Percentiles rank a stretch among this genome's conserved stretches.
These are phyloP conservation scores for Hydra vulgaris DNA, from an alignment of 30 jellyfish, hydroid and myxozoan species.

Conservation along the genomic window DNA sequence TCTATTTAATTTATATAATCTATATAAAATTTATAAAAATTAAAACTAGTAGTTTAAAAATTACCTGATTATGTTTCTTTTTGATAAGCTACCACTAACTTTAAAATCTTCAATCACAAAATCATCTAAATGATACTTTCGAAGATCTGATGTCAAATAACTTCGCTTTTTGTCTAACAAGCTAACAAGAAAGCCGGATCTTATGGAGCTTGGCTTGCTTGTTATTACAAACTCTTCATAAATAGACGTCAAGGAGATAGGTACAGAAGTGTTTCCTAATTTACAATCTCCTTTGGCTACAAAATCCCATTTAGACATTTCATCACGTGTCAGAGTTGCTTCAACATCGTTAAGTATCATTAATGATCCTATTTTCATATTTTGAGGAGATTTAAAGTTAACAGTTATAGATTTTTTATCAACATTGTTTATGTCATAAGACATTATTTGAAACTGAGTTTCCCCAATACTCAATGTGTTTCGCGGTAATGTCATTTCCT, in stretches of 20 bases:
- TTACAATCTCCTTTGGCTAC: conserved; percentile 32
- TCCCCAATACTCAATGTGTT: conserved; percentile 14
- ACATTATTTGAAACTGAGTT: conserved; percentile 13
- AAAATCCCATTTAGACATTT: conserved; percentile 25
- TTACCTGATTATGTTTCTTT: conserved; percentile 25
- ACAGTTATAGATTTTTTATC: conserved; percentile 28
- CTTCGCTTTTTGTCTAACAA: conserved; percentile 16
- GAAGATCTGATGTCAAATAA: conserved; percentile 11
- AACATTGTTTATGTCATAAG: conserved; percentile 28
- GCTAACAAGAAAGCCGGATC: conserved; percentile 28
- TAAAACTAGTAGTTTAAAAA: no score
- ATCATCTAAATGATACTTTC: conserved; percentile 34
- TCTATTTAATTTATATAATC: no score
- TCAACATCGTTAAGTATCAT: conserved; percentile 26
- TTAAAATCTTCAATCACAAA: conserved; percentile 34
- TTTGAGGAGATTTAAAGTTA: conserved; percentile 3
- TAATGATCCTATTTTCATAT: conserved; percentile 33
- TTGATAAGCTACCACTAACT: conserved; percentile 23
- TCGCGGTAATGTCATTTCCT: conserved; percentile 25
- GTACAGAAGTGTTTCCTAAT: conserved; percentile 28
- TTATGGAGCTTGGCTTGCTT: conserved; percentile 22
- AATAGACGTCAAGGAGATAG: conserved; percentile 10
- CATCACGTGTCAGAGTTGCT: conserved; percentile 31
- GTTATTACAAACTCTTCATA: conserved; percentile 11
- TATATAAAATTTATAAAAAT: no score